These are phyloP conservation scores for Helogale parvula DNA, from an alignment of 2,113 vertebrate species.

Conservation along the genomic window DNA sequence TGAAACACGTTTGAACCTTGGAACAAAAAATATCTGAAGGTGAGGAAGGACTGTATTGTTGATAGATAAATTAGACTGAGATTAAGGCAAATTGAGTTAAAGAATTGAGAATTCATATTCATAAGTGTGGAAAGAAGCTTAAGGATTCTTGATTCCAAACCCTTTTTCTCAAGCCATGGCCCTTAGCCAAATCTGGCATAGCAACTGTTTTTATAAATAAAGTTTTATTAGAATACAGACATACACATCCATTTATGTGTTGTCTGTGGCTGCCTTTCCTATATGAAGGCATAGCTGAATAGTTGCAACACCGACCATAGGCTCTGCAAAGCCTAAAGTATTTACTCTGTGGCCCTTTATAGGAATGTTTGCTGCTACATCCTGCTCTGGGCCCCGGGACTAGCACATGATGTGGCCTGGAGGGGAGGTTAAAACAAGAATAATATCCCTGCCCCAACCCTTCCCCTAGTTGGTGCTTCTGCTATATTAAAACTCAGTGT, in stretches of 20 bases:
- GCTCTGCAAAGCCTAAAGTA: background rate
- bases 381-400: background rate
- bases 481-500: background rate
- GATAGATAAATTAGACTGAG: background rate
- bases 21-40: constrained; percentile 7
- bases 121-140: background rate
- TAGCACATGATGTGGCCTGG: background rate
- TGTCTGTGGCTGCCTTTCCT: background rate
- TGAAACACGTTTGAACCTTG: background rate
- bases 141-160: background rate
- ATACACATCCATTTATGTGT: background rate
- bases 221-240: constrained; percentile 16
- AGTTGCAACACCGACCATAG: background rate
- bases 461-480: background rate
- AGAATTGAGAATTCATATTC: background rate
- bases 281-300: background rate
- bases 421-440: background rate
- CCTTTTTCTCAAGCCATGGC: background rate
- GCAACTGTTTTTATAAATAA: background rate
- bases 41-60: background rate
- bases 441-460: background rate
- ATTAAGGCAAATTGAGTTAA: background rate
- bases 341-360: background rate
- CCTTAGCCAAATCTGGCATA: background rate
- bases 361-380: background rate